These are phyloP conservation scores for Coregonus ussuriensis DNA, from an alignment of 2,797 vertebrate species.

Conservation along the genomic window DNA sequence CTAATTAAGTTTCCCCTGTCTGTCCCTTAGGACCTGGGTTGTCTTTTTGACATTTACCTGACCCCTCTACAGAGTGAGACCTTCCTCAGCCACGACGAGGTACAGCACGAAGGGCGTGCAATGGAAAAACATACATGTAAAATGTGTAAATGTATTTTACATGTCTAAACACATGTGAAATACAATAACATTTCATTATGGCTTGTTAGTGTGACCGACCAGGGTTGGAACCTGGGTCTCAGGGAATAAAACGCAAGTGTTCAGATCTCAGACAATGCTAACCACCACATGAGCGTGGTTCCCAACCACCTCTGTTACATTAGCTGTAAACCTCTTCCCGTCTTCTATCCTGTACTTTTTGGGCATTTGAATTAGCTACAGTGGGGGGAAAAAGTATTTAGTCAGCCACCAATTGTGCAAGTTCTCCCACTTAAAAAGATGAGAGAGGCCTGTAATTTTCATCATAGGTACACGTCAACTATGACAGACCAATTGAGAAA, in stretches of 20 bases:
- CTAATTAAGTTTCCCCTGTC: background rate
- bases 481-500: too few species aligned
- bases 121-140: background rate
- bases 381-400: too few species aligned
- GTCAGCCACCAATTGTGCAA: too few species aligned
- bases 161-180: background rate
- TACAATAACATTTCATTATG: background rate
- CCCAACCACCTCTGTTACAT: background rate
- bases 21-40: constrained; percentile 82
- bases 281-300: background rate
- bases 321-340: background rate
- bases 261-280: background rate
- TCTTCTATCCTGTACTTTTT: background rate
- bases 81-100: constrained; percentile 94
- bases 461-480: too few species aligned
- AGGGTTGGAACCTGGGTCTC: background rate
- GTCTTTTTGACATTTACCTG: constrained; percentile 90
- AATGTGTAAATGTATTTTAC: background rate
- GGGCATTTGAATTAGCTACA: background rate
- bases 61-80: constrained; percentile 89
- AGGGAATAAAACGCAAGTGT: background rate
- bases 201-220: background rate
- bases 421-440: too few species aligned
- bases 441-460: too few species aligned
- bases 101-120: constrained; percentile 47